These are phyloP conservation scores for Galleria mellonella DNA, from an alignment of 1,140 invertebrate species.

Conservation along the genomic window DNA sequence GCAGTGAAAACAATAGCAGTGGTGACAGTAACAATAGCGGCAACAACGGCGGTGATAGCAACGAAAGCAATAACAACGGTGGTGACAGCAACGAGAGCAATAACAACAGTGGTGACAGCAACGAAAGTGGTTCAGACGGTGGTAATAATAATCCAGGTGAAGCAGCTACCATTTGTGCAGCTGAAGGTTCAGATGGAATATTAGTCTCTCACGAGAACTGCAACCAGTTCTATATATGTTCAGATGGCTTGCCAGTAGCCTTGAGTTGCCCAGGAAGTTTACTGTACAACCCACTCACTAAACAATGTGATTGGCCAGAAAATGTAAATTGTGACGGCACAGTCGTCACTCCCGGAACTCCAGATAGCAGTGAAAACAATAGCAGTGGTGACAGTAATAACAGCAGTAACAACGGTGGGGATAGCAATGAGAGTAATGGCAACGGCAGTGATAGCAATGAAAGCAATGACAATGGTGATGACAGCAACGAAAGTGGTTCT, in stretches of 20 bases:
- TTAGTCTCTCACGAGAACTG: conserved; percentile 24
- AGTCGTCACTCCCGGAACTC: neutral
- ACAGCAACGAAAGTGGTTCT: neutral
- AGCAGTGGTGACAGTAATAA: neutral
- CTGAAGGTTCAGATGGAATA: conserved; percentile 7
- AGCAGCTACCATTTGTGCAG: neutral
- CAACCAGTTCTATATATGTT: conserved; percentile 14
- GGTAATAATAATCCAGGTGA: neutral
- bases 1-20: neutral
- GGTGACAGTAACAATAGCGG: neutral
- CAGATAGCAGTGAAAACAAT: neutral
- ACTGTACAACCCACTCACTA: conserved; percentile 10
- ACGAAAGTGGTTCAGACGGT: neutral
- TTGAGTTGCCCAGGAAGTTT: conserved; percentile 8
- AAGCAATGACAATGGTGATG: neutral
- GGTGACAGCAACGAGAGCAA: too few relatives aligned
- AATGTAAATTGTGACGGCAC: conserved; percentile 50
- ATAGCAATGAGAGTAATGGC: too few relatives aligned
- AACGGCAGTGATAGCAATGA: neutral
- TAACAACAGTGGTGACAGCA: neutral
- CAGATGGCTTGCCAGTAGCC: conserved; percentile 8
- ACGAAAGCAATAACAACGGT: too few relatives aligned
- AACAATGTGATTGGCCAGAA: conserved; percentile 58
- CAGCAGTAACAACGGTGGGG: neutral
- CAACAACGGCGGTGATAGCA: neutral